Evolutionary conservation across 2,888 invertebrate genomes (phyloP), one percentile per base, ranked within the genome.

Genomic region (Mimumesa dahlbomi): DNA sequence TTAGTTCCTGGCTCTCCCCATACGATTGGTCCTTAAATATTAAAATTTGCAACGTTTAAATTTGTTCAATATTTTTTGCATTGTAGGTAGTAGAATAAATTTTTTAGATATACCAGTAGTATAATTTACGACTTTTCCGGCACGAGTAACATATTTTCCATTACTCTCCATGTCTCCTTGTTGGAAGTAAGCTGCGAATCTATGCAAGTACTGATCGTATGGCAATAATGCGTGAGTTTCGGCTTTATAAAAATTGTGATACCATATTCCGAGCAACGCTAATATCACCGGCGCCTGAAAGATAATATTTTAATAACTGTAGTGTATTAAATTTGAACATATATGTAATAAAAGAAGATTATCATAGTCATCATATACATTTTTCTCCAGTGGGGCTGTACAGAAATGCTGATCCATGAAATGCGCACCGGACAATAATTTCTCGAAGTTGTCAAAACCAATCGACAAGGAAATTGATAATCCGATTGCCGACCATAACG

Each of bases 121-220:
- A 79, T 91, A 91, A 83, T 91, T 87, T 57, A 92, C 93, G 18
- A 79, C 90, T 64, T 92, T 89, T 0, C 95, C 95, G 11, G 92
- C 90, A 29, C 94, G 92, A 0, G 95, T 96, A 22, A 96, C 95
- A 85, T 95, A 95, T 91, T 99, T 99, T 73, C 99, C 99, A 90
- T 99, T 99, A 77, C 98, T 98, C 90, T 99, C 99, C 99, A 99
- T 99, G 86, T 99, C 99, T 2, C 98, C 98, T 91, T 99, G 99
- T 90, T 99, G 99, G 92, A 99, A 99, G 90, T 99, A 99, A 13
- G 99, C 99, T 7, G 99, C 97, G 91, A 99, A 99, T 89, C 99
- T 94, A 89, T 99, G 99, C 84, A 99, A 90, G 89, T 99, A 98
- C 91, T 99, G 99, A 90, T 99, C 99, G 89, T 99, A 99, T 0